Percentiles rank a stretch among this genome's conserved stretches.
phyloP scores from a whole-genome alignment of 2,797 vertebrate species.

The Enteromius paludinosus region DNA sequence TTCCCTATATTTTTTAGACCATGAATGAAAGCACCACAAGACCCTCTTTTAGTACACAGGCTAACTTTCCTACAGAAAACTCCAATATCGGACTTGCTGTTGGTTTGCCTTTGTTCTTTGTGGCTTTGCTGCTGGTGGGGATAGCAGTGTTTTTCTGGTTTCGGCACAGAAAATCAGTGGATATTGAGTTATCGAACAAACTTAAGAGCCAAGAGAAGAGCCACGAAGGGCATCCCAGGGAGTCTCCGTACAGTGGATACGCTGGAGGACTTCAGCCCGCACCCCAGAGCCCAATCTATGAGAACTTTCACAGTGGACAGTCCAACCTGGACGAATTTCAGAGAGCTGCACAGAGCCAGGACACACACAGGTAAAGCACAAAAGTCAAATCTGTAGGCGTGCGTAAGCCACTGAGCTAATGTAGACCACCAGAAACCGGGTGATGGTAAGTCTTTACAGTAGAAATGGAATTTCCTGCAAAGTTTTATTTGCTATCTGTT shows the following conservation, averaged over 20 bases:
- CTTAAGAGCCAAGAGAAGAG: constrained; percentile 50
- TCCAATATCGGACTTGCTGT: constrained; percentile 15
- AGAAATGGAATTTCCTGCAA: constrained; percentile 3
- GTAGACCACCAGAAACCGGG: background rate
- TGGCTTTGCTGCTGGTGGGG: constrained; percentile 48
- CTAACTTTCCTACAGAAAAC: rapidly evolving
- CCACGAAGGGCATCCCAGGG: constrained; percentile 36
- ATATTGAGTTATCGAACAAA: constrained; percentile 22
- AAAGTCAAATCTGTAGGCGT: background rate
- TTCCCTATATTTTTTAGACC: constrained; percentile 8
- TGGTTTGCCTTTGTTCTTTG: constrained; percentile 65
- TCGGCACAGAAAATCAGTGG: constrained; percentile 47
- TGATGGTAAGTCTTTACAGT: background rate
- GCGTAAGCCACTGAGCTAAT: background rate
- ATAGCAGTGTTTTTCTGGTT: constrained; percentile 51
- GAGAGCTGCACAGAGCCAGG: background rate
- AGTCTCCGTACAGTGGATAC: constrained; percentile 50
- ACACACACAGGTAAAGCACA: constrained; percentile 58
- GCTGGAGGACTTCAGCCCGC: constrained; percentile 1
- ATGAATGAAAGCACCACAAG: background rate
- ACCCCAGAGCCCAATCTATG: constrained; percentile 69
- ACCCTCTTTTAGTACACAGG: background rate
- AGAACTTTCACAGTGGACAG: constrained; percentile 66
- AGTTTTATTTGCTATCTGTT: constrained; percentile 11
- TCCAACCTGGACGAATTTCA: background rate